Conservation (phyloP, 2,797 vertebrate genomes). For the Propithecus perrieri region DNA sequence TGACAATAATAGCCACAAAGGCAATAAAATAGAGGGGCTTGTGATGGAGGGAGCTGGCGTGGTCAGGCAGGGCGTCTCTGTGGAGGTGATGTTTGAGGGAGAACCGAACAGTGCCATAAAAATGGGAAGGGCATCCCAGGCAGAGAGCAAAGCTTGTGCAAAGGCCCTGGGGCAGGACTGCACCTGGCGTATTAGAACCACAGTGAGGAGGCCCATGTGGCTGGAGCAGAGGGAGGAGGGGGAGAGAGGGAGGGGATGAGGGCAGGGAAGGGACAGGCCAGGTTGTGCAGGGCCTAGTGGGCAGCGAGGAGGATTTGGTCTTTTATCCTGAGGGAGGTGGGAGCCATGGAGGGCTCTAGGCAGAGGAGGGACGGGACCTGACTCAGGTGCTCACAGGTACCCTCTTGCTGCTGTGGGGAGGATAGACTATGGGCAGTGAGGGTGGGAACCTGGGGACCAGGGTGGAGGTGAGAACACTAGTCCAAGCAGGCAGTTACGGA, state of each 20-base stretch:
- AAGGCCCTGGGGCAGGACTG: background rate
- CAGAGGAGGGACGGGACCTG: background rate
- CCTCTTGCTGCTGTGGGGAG: background rate
- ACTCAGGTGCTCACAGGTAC: background rate
- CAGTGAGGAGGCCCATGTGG: fast-evolving
- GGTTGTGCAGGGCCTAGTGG: background rate
- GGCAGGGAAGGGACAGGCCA: fast-evolving
- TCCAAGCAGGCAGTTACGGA: background rate
- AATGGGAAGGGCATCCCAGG: background rate
- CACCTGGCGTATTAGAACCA: background rate
- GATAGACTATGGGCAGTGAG: too few relatives aligned
- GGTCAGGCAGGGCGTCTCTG: background rate
- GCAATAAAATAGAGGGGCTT: background rate
- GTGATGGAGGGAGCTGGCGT: background rate
- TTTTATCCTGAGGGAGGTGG: background rate
- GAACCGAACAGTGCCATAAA: background rate
- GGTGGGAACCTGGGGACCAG: background rate
- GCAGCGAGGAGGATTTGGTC: background rate
- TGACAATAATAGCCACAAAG: background rate
- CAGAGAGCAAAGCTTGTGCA: background rate
- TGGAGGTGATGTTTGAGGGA: background rate
- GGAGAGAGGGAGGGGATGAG: background rate
- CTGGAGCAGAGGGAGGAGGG: background rate
- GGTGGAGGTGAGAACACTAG: background rate
- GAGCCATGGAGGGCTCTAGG: background rate